Base-by-base conservation (phyloP, 2,797 vertebrate species). In the Aphelocoma californica region DNA sequence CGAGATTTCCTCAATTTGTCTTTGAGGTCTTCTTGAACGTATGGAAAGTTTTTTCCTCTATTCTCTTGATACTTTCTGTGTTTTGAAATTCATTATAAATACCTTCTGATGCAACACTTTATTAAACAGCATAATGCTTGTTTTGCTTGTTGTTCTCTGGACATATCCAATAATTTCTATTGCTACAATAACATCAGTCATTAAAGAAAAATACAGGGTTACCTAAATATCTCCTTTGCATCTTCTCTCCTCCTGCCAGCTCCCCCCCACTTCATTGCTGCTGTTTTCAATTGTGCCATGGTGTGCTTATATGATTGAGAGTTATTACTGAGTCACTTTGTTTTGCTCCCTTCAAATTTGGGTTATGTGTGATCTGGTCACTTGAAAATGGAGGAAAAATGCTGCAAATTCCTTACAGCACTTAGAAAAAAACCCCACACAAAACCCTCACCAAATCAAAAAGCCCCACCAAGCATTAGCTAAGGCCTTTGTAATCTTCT, bases 221-320 rank as follows among this genome's bases (percentile, higher is more conserved):
- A 54, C 86, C 94, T 95, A 92, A 95, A 44, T 88, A 89, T 80
- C 86, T 87, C 60, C 71, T 92, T 90, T 82, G 57, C 86, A 36
- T 80, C 47, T 70, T 89, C 45, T 90, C 12, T 67, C 47, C 12
- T 78, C 32, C 45, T 90, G 56, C 40, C 40, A 54, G 60, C 50
- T 81, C 45, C 83, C 57, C 16, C 62, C 16, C 10, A 14, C 36
- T 82, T 56, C 67, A 61, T 26, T 74, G 45, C 18, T 83, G 53
- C 69, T 48, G 24, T 88, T 93, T 86, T 75, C 82, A 92, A 0
- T 72, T 88, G 62, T 84, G 38, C 82, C 26, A 17, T 0, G 1
- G 47, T 81, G n/a, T 90, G 61, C 71, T 72, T 71, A 26, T 67
- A 14, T 85, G 90, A 67, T 67, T 74, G 74, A 65, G 60, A 67